These are phyloP conservation scores for Diorhabda sublineata DNA, from an alignment of 1,140 invertebrate genomes.

Conservation along the genomic window DNA sequence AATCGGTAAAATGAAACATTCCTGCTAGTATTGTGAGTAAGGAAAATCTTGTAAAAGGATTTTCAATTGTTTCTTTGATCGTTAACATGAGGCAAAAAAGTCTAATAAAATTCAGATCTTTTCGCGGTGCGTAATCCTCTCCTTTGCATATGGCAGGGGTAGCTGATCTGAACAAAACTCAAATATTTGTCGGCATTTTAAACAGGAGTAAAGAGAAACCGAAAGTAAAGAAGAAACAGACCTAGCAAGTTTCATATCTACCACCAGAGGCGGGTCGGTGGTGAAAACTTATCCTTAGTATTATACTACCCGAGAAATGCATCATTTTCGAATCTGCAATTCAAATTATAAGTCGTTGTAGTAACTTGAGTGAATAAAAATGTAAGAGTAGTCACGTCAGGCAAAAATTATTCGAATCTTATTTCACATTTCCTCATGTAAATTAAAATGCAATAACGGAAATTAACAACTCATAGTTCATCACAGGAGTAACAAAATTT, in stretches of 20 bases:
- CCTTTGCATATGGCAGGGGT: conserved; percentile 19
- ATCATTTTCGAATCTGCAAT: too few species aligned
- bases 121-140: conserved; percentile 21
- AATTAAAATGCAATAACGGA: too few species aligned
- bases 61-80: conserved; percentile 23
- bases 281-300: too few species aligned
- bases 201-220: conserved; percentile 12
- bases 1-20: conserved; percentile 15
- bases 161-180: conserved; percentile 21
- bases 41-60: conserved; percentile 11
- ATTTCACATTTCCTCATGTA: too few species aligned
- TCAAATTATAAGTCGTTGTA: too few species aligned
- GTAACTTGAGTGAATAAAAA: too few species aligned
- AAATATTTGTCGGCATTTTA: conserved; percentile 23
- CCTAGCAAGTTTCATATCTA: conserved; percentile 12
- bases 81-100: conserved; percentile 16
- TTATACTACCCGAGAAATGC: too few species aligned
- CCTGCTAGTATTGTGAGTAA: conserved; percentile 4
- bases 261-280: not conserved
- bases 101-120: conserved; percentile 20
- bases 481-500: too few species aligned
- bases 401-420: too few species aligned
- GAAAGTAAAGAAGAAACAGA: conserved; percentile 13
- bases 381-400: too few species aligned
- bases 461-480: too few species aligned